Percentiles rank a stretch among this genome's conserved stretches.
These are phyloP conservation scores for Apaloderma vittatum DNA, from an alignment of 2,113 vertebrate genomes.

Conservation along the genomic window DNA sequence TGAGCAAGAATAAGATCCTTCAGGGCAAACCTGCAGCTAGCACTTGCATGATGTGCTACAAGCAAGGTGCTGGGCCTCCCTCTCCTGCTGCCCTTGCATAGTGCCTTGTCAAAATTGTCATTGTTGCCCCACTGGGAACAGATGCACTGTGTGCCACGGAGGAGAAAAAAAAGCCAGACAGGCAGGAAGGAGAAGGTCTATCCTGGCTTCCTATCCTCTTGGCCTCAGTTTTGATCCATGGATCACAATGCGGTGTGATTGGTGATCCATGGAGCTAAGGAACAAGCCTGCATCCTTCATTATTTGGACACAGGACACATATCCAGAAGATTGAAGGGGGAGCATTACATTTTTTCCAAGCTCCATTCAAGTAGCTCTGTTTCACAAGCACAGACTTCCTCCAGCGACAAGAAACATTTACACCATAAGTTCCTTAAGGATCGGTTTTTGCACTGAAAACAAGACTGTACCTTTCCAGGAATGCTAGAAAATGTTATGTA, in stretches of 20 bases:
- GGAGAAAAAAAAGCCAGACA: not conserved
- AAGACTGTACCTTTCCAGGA: not conserved
- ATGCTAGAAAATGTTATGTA: not conserved
- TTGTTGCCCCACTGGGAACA: not conserved
- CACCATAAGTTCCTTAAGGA: not conserved
- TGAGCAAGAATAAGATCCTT: not conserved
- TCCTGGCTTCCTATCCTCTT: not conserved
- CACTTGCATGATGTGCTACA: not conserved
- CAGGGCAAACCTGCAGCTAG: not conserved
- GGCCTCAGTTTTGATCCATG: not conserved
- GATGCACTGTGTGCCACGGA: not conserved
- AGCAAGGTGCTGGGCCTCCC: not conserved
- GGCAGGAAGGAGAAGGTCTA: not conserved
- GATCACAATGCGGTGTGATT: not conserved
- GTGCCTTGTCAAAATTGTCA: not conserved
- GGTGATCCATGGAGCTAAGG: not conserved
- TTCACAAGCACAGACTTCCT: not conserved
- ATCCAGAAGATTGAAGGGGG: not conserved
- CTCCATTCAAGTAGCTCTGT: not conserved
- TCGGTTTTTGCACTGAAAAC: not conserved
- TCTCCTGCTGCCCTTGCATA: accelerated
- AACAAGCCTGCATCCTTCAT: not conserved
- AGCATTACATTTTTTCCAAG: not conserved
- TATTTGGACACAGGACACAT: not conserved
- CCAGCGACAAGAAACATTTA: not conserved